Base-by-base conservation (phyloP, 1,140 invertebrate genomes). In the Drosophila repleta region DNA sequence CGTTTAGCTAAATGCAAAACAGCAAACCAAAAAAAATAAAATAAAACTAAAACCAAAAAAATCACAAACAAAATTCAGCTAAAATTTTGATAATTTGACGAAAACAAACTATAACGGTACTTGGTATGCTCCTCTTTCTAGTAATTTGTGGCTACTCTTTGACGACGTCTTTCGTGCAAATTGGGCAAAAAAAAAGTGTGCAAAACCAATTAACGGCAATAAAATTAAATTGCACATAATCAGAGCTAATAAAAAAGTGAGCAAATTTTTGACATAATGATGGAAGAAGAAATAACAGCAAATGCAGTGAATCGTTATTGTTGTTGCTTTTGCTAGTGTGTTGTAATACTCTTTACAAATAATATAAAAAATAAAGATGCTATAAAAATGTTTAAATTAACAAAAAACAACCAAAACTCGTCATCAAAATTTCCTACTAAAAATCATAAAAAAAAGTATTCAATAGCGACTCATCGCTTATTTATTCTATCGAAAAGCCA, bases 221-320 rank as follows among this genome's bases (percentile, higher is more conserved):
- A 57, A 71, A 71, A 81, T 13, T 70, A 87, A 62, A 56, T 43
- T 55, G 43, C 20, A 37, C 35, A 62, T 75, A 87, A 87, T 78
- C 68, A 63, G 65, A 75, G 56, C 56, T 15, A 55, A 64, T 71
- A 71, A 80, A 75, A 81, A 64, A 79, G 71, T 64, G 32, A 57
- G 66, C 58, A 75, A 82, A 75, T 82, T 71, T 69, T 69, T 60
- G 13, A 57, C 51, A 4, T 26, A 63, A 37, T 55, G 46, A 58
- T 52, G 41, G 1, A 26, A 51, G 39, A 35, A 48, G 26, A 66
- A 55, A 49, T 70, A 61, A 77, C 62, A 74, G 66, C 58, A 43
- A 67, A 64, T 56, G 51, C 29, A 60, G 32, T 51, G 32, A 61
- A 67, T 29, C 10, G 29, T 32, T 32, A 3, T 10, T 32, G 10